Base-by-base conservation (phyloP, 2,113 vertebrate species). In the Cacatua alba region DNA sequence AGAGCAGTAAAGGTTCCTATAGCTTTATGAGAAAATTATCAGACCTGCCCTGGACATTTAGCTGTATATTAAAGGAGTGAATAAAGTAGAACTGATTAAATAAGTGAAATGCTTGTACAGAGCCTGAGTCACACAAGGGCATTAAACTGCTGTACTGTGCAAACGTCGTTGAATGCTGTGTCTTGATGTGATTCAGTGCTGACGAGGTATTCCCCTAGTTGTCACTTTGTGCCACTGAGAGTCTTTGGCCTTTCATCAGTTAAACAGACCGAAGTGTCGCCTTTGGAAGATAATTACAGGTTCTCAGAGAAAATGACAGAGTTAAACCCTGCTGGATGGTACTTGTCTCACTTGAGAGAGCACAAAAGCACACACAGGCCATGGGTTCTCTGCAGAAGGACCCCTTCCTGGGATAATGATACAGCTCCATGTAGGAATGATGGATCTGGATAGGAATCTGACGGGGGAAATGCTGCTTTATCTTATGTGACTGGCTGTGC, bases 201-300 rank as follows among this genome's bases (percentile, higher is more conserved):
- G 77, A 88, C 1, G 67, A 95, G 93, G 69, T 70, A 80, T 41
- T 95, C 76, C 86, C 64, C 28, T 67, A 46, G 78, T 89, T 88
- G 76, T 84, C 95, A 93, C 70, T 96, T 90, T 94, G 87, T 90
- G 71, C 92, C 70, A 83, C 48, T 72, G 48, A 85, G 95, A 91
- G 51, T 68, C 48, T 90, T 91, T 92, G 26, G 59, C 86, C 92
- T 97, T 96, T 98, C 95, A 97, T 97, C 93, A 90, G 88, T 91
- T 94, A 96, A 97, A 95, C 84, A 95, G 95, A 35, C 55, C 97
- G 81, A 97, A 98, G 93, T 97, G 93, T 85, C 0, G 78, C 92
- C 94, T 97, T 90, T 92, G 63, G 83, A 93, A 97, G 90, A 97
- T 98, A 98, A 98, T 98, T 98, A 91, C 63, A 83, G 97, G 97